Percentiles rank a stretch among this genome's conserved stretches.
Evolutionary conservation across 2,888 invertebrate species (phyloP).

Genomic region (Tenthredo mesomela): DNA sequence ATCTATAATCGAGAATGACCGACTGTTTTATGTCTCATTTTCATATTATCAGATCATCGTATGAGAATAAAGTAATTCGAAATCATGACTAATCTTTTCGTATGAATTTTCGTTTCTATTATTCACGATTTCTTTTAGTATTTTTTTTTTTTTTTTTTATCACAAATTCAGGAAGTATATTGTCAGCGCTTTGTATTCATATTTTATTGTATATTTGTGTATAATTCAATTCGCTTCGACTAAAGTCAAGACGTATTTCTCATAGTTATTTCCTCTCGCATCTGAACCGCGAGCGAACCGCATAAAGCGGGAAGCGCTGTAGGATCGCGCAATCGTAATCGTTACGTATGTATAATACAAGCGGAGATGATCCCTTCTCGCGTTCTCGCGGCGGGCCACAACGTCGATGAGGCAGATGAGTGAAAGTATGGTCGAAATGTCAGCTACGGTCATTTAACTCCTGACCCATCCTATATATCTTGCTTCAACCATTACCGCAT

Average conservation of each 20-base stretch:
- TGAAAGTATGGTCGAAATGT: slow-evolving; percentile 77
- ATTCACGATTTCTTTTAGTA: neutral
- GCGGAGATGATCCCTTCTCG: slow-evolving; percentile 47
- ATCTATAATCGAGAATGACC: slow-evolving; percentile 4
- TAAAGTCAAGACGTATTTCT: neutral
- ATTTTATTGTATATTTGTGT: neutral
- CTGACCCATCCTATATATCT: slow-evolving; percentile 68
- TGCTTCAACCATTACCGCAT: slow-evolving; percentile 40
- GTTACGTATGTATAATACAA: slow-evolving; percentile 37
- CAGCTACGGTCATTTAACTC: slow-evolving; percentile 77
- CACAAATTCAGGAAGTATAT: slow-evolving; percentile 3
- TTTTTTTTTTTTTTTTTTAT: too few relatives aligned
- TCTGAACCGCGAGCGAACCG: slow-evolving; percentile 19
- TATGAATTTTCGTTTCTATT: neutral
- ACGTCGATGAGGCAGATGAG: slow-evolving; percentile 69
- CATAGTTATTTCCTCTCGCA: neutral
- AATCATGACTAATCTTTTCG: neutral
- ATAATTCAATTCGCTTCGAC: neutral
- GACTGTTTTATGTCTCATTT: neutral
- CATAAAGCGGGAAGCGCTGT: neutral
- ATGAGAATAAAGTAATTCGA: neutral
- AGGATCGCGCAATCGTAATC: slow-evolving; percentile 29
- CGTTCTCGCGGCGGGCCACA: slow-evolving; percentile 16
- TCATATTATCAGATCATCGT: neutral
- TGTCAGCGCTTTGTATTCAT: neutral